Base-by-base conservation (phyloP, 2,797 vertebrate species). In the Acomys russatus region DNA sequence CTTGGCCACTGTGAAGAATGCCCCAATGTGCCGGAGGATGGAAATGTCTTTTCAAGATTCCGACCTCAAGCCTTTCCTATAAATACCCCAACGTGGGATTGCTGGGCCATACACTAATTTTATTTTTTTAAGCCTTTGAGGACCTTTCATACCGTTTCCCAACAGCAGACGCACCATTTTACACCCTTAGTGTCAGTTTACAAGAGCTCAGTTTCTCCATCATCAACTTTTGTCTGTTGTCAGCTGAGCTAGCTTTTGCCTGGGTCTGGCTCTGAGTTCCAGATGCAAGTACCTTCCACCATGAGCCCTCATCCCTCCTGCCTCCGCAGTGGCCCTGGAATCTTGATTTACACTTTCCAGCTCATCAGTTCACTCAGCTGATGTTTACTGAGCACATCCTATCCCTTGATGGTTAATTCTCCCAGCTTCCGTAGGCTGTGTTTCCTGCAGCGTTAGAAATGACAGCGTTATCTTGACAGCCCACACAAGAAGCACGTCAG, bases 231-330 rank as follows among this genome's bases (percentile, higher is more conserved):
- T 63, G 63, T 70, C 10, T 96, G 73, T 64, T 20, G 33, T 88
- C 96, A 96, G 95, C 70, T 91, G 92, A 97, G 93, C 88, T 86
- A 95, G 77, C 91, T 97, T 94, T 96, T 94, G 94, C 91, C 88
- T 97, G 95, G 92, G 95, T 95, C 94, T 92, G 88, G 92, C 91
- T 97, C 96, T 90, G 93, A 90, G 96, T 94, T 92, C 94, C 78
- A 98, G 97, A 98, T 97, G 0, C 87, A 93, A 76, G 96, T 79
- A 97, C 71, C 66, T 97, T 91, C 95, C 96, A 98, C 94, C 66
- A 73, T 94, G 90, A 95, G 91, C 7, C 44, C 44, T 44, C 3
- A 70, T 77, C 25, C 96, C 0, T 76, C 64, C 83, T 73, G 11
- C 56, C 91, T 88, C 77, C 63, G 71, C 96, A 97, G 63, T 44